Evolutionary conservation across 2,888 invertebrate species (phyloP).

Genomic region (Sialis lutaria): DNA sequence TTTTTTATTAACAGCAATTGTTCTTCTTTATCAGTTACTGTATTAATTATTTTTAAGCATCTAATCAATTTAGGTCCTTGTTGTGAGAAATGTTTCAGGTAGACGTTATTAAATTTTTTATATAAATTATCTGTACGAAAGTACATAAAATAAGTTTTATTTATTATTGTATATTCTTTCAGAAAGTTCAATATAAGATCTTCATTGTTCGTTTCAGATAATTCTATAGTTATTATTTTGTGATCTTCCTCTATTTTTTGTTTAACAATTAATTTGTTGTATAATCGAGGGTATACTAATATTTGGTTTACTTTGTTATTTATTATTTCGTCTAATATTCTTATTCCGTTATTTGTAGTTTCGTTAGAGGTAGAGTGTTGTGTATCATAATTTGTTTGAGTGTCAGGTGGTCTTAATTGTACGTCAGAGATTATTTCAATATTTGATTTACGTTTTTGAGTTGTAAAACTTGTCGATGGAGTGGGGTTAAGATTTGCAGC

Average conservation of each 20-base stretch:
- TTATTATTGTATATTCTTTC: neutral
- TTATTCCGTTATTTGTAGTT: conserved; percentile 3
- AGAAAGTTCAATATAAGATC: conserved; percentile 1
- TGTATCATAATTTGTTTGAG: neutral
- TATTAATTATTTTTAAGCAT: conserved; percentile 4
- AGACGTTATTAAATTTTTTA: neutral
- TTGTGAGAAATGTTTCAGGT: neutral
- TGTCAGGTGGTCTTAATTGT: neutral
- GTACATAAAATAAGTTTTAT: neutral
- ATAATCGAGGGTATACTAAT: neutral
- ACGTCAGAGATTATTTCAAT: neutral
- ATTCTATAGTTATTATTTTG: conserved; percentile 3
- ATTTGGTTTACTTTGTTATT: conserved; percentile 6
- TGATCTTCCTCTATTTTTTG: conserved; percentile 1
- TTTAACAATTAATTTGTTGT: conserved; percentile 2
- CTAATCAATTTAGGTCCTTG: conserved; percentile 1
- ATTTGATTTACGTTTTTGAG: neutral
- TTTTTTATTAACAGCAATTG: conserved; percentile 2
- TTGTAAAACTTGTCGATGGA: too few species aligned
- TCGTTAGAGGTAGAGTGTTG: neutral
- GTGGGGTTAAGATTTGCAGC: neutral
- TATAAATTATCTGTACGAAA: neutral
- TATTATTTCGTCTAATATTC: conserved; percentile 3
- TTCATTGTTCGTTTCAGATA: conserved; percentile 2
- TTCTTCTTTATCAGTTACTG: conserved; percentile 4